phyloP scores from a whole-genome alignment of 2,797 vertebrate genomes.

The Lerista edwardsae region DNA sequence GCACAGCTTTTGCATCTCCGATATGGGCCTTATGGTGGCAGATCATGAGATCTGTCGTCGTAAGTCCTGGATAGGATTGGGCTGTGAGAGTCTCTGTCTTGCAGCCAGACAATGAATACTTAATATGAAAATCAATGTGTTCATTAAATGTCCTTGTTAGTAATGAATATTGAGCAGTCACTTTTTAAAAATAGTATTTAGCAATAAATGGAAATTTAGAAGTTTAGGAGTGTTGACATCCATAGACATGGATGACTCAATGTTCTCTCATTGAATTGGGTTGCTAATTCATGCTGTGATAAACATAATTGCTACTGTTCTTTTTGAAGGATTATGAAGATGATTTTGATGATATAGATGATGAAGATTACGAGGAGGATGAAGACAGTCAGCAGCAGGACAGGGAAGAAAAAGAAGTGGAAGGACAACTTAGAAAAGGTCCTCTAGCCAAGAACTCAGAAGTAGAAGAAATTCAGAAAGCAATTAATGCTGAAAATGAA shows the following conservation, averaged over 20 bases:
- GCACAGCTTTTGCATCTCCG: no score
- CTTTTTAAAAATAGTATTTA: neutral
- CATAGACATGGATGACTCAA: neutral
- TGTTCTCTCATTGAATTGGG: neutral
- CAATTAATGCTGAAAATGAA: conserved; percentile 91
- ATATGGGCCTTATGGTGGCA: no score
- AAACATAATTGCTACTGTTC: neutral
- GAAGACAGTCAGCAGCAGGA: conserved; percentile 51
- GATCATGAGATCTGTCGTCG: no score
- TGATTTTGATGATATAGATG: conserved; percentile 87
- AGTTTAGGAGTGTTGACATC: neutral
- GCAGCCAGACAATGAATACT: no score
- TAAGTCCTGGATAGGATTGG: no score
- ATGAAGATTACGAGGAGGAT: conserved; percentile 53
- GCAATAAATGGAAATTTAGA: neutral
- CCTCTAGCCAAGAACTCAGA: conserved; percentile 77
- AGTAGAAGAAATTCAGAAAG: conserved; percentile 88
- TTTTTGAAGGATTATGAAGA: conserved; percentile 90
- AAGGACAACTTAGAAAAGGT: conserved; percentile 65
- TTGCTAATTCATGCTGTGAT: neutral
- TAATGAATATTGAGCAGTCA: neutral
- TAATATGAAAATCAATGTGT: no score
- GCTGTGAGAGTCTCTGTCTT: no score
- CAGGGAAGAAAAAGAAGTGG: conserved; percentile 52
- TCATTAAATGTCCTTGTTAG: conserved; percentile 1